These are phyloP conservation scores for Idaea straminata DNA, from an alignment of 2,888 invertebrate genomes.

Conservation along the genomic window DNA sequence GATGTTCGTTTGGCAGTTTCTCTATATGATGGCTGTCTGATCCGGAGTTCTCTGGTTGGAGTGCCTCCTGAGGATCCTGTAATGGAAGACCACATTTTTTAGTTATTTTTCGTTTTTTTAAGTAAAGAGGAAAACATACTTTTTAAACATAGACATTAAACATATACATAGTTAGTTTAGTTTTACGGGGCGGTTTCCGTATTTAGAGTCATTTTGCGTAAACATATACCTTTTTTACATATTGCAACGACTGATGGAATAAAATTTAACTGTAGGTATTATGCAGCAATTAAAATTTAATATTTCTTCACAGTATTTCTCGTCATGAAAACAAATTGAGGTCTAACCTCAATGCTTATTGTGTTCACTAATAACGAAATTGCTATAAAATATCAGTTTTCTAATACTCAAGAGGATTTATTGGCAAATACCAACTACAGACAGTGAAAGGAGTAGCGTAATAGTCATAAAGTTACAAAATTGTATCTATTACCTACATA, in stretches of 20 bases:
- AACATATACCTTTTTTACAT: too few relatives aligned
- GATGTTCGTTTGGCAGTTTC: constrained; percentile 73
- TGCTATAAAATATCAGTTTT: not conserved
- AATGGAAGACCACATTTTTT: constrained; percentile 26
- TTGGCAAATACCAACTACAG: constrained; percentile 9
- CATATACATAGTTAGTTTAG: too few relatives aligned
- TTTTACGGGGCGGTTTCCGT: too few relatives aligned
- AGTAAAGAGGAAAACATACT: too few relatives aligned
- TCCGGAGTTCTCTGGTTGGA: constrained; percentile 77
- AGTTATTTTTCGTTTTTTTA: too few relatives aligned
- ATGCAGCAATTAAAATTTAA: not conserved
- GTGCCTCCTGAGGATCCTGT: constrained; percentile 69
- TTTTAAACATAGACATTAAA: too few relatives aligned
- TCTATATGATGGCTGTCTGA: constrained; percentile 77
- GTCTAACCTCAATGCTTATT: not conserved
- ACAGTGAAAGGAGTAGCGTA: constrained; percentile 39
- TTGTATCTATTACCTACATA: constrained; percentile 26
- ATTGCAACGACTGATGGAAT: too few relatives aligned
- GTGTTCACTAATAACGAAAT: not conserved
- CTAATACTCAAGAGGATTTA: constrained; percentile 14
- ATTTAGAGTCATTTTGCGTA: too few relatives aligned
- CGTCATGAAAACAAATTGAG: not conserved
- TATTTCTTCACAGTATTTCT: not conserved
- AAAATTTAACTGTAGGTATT: too few relatives aligned
- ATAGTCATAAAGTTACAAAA: constrained; percentile 24